Evolutionary conservation across 53 echinoderm and acorn worm genomes (phyloP).

Genomic region (Patiria pectinifera): DNA sequence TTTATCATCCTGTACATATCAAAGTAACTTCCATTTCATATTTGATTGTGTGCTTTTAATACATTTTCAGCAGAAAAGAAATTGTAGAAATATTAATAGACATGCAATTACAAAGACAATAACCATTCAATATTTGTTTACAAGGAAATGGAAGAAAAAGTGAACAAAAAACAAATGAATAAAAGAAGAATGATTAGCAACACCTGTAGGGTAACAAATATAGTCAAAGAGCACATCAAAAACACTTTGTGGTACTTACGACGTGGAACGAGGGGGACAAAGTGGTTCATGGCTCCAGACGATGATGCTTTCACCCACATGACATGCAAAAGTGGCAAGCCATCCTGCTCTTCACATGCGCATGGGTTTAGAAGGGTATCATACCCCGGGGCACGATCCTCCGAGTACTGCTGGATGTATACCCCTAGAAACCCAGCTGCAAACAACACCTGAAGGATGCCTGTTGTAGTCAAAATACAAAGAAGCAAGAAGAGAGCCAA

Average conservation of each 20-base stretch:
- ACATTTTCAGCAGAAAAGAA: too few relatives aligned
- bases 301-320: conserved; percentile 8
- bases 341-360: conserved; percentile 14
- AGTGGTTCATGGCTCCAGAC: conserved; percentile 15
- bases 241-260: not conserved
- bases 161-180: too few relatives aligned
- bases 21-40: too few relatives aligned
- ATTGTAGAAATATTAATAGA: too few relatives aligned
- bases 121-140: too few relatives aligned
- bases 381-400: conserved; percentile 9
- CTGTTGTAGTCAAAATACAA: not conserved
- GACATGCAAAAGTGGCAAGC: not conserved
- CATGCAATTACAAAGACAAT: too few relatives aligned
- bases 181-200: too few relatives aligned
- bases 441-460: conserved; percentile 24
- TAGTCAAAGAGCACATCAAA: not conserved
- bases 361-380: conserved; percentile 6
- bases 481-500: too few relatives aligned
- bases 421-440: conserved; percentile 20
- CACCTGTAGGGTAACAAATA: not conserved
- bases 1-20: too few relatives aligned
- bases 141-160: too few relatives aligned
- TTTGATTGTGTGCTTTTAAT: too few relatives aligned
- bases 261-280: not conserved
- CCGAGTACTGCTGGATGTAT: conserved; percentile 4